Percentiles rank a stretch among this genome's conserved stretches.
phyloP scores from a whole-genome alignment of 2,797 vertebrate genomes.

The Acrossocheilus fasciatus region DNA sequence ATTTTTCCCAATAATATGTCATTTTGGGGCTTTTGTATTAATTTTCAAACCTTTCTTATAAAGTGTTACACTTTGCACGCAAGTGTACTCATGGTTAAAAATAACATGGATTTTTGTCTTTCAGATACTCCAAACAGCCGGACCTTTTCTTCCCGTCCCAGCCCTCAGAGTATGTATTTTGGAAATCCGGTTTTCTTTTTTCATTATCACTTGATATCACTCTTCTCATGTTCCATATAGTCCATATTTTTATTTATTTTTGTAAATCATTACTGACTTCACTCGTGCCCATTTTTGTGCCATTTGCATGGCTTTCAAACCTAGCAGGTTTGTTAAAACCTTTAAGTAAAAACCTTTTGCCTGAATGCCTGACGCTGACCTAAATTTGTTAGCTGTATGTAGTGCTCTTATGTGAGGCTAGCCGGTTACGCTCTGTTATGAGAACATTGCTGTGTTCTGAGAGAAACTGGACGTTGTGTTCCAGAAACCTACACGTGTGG shows the following conservation, averaged over 20 bases:
- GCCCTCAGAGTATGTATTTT: conserved; percentile 86
- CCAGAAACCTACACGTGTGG: conserved; percentile 98
- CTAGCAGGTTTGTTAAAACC: neutral
- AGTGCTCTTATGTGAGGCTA: conserved; percentile 35
- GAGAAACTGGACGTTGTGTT: conserved; percentile 79
- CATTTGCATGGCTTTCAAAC: conserved; percentile 45
- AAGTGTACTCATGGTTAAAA: conserved; percentile 13
- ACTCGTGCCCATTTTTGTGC: conserved; percentile 42
- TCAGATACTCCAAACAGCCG: conserved; percentile 90
- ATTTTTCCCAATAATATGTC: neutral
- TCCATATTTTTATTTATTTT: neutral
- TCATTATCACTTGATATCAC: conserved; percentile 17
- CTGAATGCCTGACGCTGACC: conserved; percentile 43
- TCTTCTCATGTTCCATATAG: neutral
- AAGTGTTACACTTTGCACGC: neutral
- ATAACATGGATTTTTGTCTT: conserved; percentile 67
- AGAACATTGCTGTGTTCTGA: conserved; percentile 60
- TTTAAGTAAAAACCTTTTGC: conserved; percentile 49
- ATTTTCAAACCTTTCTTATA: neutral
- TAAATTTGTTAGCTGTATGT: conserved; percentile 41
- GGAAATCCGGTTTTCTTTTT: neutral
- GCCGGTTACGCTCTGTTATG: conserved; percentile 24
- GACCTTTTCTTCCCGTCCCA: conserved; percentile 86
- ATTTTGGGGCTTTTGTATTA: neutral
- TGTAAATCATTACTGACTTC: conserved; percentile 1